Evolutionary conservation across 2,888 invertebrate species (phyloP).

Genomic region (Caenorhabditis sp.): DNA sequence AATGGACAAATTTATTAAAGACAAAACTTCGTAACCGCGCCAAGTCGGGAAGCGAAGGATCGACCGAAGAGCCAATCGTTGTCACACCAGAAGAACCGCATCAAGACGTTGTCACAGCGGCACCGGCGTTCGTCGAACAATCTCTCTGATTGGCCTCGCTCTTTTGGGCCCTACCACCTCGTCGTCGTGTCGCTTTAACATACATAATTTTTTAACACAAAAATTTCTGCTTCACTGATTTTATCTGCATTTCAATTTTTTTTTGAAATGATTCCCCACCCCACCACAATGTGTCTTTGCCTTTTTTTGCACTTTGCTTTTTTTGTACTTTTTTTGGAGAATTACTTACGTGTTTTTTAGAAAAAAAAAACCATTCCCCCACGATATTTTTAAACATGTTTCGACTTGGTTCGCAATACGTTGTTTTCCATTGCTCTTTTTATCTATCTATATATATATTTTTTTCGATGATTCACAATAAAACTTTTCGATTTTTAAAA

Average conservation of each 20-base stretch:
- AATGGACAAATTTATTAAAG: conserved; percentile 13
- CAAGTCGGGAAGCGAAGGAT: conserved; percentile 43
- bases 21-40: conserved; percentile 29
- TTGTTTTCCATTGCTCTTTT: neutral
- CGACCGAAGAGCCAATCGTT: conserved; percentile 17
- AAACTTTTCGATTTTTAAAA: neutral
- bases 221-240: neutral
- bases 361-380: neutral
- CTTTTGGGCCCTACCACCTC: neutral
- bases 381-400: neutral
- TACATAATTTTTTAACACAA: conserved; percentile 22
- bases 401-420: neutral
- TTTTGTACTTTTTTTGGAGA: neutral
- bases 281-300: neutral
- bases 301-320: neutral
- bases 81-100: conserved; percentile 20
- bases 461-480: neutral
- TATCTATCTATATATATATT: no score
- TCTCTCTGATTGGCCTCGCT: neutral
- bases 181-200: conserved; percentile 27
- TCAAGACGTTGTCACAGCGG: conserved; percentile 33
- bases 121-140: conserved; percentile 35
- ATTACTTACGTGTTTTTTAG: conserved; percentile 1
- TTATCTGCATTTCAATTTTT: neutral
- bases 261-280: neutral